Base-by-base conservation (phyloP, 2,797 vertebrate genomes). In the Molothrus ater region DNA sequence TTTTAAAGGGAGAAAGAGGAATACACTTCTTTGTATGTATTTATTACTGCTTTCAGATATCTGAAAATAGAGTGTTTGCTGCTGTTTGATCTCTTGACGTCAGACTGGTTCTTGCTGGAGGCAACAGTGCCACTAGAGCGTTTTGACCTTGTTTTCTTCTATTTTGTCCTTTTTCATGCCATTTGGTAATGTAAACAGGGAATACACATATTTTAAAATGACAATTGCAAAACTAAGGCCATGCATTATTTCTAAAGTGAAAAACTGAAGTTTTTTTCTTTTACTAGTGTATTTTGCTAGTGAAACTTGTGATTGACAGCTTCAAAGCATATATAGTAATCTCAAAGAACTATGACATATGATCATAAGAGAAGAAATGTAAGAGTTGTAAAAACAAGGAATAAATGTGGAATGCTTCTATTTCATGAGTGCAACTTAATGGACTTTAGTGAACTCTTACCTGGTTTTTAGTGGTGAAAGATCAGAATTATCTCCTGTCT, bases 71-170 rank as follows among this genome's bases (percentile, higher is more conserved):
- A 73, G 65, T 73, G 51, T 80, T 70, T 90, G 72, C 93, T 95
- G 40, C 83, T 89, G 64, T 92, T 95, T 96, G 83, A 90, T 93
- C 95, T 89, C 29, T 92, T 97, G 95, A 95, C 26, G 71, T 56
- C 88, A 97, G 20, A 88, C 86, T 88, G 76, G 88, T 96, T 97
- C 85, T 97, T 95, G 95, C 95, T 97, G 43, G 90, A 96, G 93
- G 96, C 95, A 96, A 78, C 32, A 92, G 66, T 80, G 56, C 88
- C 80, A 93, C 43, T 78, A 86, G 92, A 93, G 84, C 5, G 0
- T 81, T 82, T 92, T 1, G 91, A 97, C 96, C 94, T 93, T 83
- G 81, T 85, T 95, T 88, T 80, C 26, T 66, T 88, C 60, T 81
- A 3, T 83, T 94, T 95, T 32, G 50, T 88, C 82, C 91, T 96